Conservation (phyloP, 2,888 invertebrate genomes). For the Tetramorium bicarinatum region DNA sequence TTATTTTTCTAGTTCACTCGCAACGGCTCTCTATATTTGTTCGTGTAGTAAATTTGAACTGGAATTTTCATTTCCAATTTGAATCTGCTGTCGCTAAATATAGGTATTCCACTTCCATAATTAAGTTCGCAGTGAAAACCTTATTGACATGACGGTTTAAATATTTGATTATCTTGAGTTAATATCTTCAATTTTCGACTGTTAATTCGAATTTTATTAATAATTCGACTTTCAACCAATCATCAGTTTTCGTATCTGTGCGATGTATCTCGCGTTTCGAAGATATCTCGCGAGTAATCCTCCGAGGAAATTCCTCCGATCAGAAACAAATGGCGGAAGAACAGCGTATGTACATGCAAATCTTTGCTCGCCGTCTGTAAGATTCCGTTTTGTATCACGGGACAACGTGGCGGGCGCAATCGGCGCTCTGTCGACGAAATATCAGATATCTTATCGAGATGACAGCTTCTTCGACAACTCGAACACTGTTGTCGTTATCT, state of each 20-base stretch:
- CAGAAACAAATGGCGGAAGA: constrained; percentile 54
- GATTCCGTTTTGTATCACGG: constrained; percentile 55
- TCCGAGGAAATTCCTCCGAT: constrained; percentile 64
- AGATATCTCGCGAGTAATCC: constrained; percentile 22
- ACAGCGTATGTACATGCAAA: constrained; percentile 56
- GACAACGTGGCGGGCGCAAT: constrained; percentile 56
- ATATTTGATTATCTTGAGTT: not conserved
- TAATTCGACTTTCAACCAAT: not conserved
- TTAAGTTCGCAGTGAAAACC: not conserved
- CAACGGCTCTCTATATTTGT: not conserved
- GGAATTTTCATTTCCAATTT: not conserved
- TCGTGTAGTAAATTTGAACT: not conserved
- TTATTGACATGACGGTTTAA: constrained; percentile 4
- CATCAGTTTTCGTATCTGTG: not conserved
- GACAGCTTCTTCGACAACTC: constrained; percentile 16
- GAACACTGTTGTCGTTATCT: constrained; percentile 26
- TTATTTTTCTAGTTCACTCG: not conserved
- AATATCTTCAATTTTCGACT: not conserved
- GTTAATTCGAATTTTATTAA: not conserved
- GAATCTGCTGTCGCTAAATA: not conserved
- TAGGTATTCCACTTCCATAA: not conserved
- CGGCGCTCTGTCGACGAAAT: constrained; percentile 63
- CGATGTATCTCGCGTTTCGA: constrained; percentile 14
- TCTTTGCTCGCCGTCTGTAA: constrained; percentile 61
- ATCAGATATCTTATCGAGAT: constrained; percentile 72